phyloP scores from a whole-genome alignment of 2,797 vertebrate genomes.

The Gadopsis marmoratus region DNA sequence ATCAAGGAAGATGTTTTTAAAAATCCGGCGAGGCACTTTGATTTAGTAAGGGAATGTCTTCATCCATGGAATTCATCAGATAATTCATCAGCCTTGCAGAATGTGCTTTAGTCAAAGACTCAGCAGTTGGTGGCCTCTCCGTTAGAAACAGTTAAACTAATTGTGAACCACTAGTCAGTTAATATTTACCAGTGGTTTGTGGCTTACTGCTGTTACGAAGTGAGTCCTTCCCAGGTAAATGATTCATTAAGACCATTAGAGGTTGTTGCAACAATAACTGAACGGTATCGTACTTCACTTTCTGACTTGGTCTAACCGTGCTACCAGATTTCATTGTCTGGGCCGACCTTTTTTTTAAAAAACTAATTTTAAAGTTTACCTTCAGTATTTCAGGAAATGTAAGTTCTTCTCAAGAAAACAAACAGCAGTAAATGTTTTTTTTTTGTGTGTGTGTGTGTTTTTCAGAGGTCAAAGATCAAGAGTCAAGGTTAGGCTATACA shows the following conservation, averaged over 20 bases:
- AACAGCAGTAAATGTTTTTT: background rate
- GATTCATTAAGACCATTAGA: constrained; percentile 37
- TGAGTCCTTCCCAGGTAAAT: constrained; percentile 39
- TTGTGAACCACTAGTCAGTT: background rate
- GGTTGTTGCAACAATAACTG: constrained; percentile 28
- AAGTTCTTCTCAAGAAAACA: background rate
- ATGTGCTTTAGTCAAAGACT: background rate
- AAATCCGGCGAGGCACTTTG: background rate
- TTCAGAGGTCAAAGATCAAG: background rate
- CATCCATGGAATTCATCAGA: background rate
- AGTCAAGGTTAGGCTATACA: background rate
- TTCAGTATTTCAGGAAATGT: constrained; percentile 27
- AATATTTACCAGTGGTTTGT: constrained; percentile 35
- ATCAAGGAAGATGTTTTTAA: background rate
- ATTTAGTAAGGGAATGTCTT: background rate
- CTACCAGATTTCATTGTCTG: background rate
- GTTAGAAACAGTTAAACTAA: background rate
- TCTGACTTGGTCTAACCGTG: constrained; percentile 5
- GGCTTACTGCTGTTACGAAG: background rate
- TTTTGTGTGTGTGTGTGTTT: background rate
- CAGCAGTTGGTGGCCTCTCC: background rate
- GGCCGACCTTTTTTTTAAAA: background rate
- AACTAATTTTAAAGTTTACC: background rate
- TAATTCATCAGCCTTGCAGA: background rate
- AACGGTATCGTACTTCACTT: constrained; percentile 28